These are phyloP conservation scores for Urocyon cinereoargenteus DNA, from an alignment of 2,797 vertebrate genomes.

Conservation along the genomic window DNA sequence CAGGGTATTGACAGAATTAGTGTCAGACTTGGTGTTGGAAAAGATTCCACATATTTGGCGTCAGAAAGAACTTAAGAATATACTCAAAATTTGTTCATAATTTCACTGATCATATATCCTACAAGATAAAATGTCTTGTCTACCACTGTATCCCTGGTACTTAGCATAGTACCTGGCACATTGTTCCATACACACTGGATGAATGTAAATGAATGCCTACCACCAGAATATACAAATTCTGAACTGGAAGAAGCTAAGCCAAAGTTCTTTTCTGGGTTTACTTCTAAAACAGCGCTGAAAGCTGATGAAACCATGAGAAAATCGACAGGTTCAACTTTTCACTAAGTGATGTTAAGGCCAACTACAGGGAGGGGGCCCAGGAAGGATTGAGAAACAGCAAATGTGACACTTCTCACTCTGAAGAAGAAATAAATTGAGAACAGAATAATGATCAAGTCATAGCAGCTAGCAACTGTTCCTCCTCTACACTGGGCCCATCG, in stretches of 20 bases:
- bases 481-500: not conserved
- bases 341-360: not conserved
- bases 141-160: not conserved
- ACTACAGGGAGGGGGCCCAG: not conserved
- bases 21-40: not conserved
- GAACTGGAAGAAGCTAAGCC: not conserved
- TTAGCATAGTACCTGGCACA: not conserved
- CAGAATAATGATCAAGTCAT: not conserved
- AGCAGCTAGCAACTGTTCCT: not conserved
- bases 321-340: not conserved
- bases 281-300: not conserved
- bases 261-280: not conserved
- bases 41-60: not conserved
- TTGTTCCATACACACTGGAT: not conserved
- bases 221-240: not conserved
- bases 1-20: not conserved
- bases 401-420: not conserved
- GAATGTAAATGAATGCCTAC: not conserved
- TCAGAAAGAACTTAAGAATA: slow-evolving; percentile 32
- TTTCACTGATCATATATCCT: not conserved
- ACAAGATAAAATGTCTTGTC: slow-evolving; percentile 11
- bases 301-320: not conserved
- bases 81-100: not conserved
- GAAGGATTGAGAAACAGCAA: not conserved
- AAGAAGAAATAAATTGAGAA: not conserved